A percentile compares a stretch with the other conserved stretches of the same genome.
Conservation (phyloP, 2,797 vertebrate species). For the Malurus leucopterus region DNA sequence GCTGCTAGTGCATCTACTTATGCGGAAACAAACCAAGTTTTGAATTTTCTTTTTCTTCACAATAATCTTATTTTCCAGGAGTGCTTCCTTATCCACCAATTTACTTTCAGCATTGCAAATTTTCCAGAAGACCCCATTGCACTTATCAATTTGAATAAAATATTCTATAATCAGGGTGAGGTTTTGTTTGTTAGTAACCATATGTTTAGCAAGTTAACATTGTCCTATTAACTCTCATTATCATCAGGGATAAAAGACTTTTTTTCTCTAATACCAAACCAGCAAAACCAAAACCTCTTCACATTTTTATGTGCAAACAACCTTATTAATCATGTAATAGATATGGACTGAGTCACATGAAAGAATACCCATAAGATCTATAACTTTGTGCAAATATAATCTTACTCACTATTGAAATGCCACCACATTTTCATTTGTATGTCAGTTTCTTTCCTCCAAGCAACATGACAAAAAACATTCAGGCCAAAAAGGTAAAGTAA, state of each 20-base stretch:
- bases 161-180: neutral
- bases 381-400: neutral
- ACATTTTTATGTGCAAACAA: neutral
- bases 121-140: neutral
- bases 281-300: neutral
- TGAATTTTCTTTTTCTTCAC: neutral
- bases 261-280: neutral
- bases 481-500: neutral
- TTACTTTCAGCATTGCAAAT: neutral
- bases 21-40: neutral
- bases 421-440: neutral
- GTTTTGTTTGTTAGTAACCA: neutral
- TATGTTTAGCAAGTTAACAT: neutral
- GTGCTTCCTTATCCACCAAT: neutral
- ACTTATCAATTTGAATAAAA: neutral
- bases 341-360: neutral
- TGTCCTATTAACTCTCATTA: neutral
- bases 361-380: neutral
- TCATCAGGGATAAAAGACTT: neutral
- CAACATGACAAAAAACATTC: neutral
- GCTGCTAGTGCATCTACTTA: neutral
- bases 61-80: neutral
- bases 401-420: neutral
- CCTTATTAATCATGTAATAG: neutral
- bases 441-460: neutral